A percentile compares a stretch with the other conserved stretches of the same genome.
These are phyloP conservation scores for Sebastes jordani DNA, from an alignment of 2,797 vertebrate species.

Conservation along the genomic window DNA sequence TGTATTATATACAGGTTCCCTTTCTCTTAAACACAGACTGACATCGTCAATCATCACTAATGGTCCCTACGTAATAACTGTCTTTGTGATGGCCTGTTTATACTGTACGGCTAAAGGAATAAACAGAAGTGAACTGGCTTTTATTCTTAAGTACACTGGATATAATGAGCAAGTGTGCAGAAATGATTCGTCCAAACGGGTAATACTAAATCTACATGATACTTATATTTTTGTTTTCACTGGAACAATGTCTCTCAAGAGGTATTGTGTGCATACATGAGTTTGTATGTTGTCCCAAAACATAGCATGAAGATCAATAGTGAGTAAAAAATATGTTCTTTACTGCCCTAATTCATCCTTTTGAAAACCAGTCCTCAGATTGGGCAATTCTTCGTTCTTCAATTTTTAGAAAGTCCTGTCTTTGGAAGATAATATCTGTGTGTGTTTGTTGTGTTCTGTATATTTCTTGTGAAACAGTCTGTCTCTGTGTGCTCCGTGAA, in stretches of 20 bases:
- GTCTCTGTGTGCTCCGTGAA: slow-evolving; percentile 2
- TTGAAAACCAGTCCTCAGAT: slow-evolving; percentile 35
- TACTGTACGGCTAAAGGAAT: slow-evolving; percentile 46
- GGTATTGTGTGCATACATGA: slow-evolving; percentile 54
- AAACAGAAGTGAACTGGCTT: slow-evolving; percentile 56
- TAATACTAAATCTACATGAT: slow-evolving; percentile 55
- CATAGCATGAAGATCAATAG: slow-evolving; percentile 36
- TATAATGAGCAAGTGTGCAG: slow-evolving; percentile 63
- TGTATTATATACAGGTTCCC: slow-evolving; percentile 79
- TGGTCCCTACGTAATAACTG: slow-evolving; percentile 68
- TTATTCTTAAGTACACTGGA: slow-evolving; percentile 56
- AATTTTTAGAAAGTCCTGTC: slow-evolving; percentile 39
- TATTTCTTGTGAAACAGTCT: slow-evolving; percentile 32
- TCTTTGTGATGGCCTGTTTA: slow-evolving; percentile 43
- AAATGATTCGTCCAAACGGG: slow-evolving; percentile 51
- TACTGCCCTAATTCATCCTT: slow-evolving; percentile 28
- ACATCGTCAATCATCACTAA: slow-evolving; percentile 52
- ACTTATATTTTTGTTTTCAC: slow-evolving; percentile 8
- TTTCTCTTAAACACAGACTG: slow-evolving; percentile 67
- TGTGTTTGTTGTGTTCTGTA: neutral
- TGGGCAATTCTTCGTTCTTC: slow-evolving; percentile 55
- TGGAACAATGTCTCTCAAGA: slow-evolving; percentile 48
- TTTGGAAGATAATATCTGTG: slow-evolving; percentile 44
- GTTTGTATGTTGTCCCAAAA: slow-evolving; percentile 41
- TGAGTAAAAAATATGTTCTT: slow-evolving; percentile 22